Conservation (phyloP, 2,113 vertebrate genomes). For the Triplophysa dalaica region DNA sequence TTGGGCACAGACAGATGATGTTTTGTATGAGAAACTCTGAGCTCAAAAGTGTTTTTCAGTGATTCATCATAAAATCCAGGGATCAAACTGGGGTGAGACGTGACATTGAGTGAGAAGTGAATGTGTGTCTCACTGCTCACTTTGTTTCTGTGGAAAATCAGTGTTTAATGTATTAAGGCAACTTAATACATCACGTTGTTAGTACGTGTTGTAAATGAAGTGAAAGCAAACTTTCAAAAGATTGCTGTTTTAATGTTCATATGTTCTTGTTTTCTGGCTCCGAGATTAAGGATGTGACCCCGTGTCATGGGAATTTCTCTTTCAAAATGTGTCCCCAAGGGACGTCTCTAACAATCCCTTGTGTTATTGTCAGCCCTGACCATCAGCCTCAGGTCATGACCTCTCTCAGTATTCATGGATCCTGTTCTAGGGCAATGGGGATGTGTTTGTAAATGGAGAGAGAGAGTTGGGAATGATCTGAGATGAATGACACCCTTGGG, state of each 20-base stretch:
- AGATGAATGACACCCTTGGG: not conserved
- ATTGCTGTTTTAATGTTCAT: not conserved
- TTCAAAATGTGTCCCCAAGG: conserved; percentile 27
- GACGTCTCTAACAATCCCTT: conserved; percentile 1
- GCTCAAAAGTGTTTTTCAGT: not conserved
- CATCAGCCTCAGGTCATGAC: conserved; percentile 15
- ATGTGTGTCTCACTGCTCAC: not conserved
- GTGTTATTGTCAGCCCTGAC: conserved; percentile 27
- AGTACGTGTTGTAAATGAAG: not conserved
- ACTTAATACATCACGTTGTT: no score
- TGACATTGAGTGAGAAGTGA: no score
- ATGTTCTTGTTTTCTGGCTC: not conserved
- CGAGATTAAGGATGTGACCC: conserved; percentile 25
- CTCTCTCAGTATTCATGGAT: conserved; percentile 17
- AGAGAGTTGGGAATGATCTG: not conserved
- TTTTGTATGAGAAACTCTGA: no score
- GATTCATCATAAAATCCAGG: not conserved
- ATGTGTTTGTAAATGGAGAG: conserved; percentile 7
- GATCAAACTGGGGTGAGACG: not conserved
- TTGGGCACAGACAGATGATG: no score
- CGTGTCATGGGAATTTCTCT: conserved; percentile 36
- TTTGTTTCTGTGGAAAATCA: no score
- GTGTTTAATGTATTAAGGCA: no score
- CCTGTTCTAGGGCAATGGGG: not conserved
- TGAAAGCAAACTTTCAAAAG: not conserved